phyloP scores from a whole-genome alignment of 2,888 invertebrate species.

The Cephus spinipes region DNA sequence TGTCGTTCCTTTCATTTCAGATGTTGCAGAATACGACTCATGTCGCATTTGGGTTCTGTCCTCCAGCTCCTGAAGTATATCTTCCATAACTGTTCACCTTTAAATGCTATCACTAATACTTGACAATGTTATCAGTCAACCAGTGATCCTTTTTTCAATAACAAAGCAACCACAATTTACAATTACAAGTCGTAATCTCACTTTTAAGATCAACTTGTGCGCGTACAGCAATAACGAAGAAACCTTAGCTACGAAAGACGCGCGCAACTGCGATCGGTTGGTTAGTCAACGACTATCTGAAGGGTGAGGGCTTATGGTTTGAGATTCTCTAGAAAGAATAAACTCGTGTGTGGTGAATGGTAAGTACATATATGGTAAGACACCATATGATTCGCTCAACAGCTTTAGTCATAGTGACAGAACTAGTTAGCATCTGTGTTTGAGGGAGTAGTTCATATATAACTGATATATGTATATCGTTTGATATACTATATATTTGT shows the following conservation, averaged over 20 bases:
- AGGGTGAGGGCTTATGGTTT: constrained; percentile 20
- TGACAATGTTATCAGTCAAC: not conserved
- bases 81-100: constrained; percentile 24
- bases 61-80: not conserved
- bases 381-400: not conserved
- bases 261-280: constrained; percentile 31
- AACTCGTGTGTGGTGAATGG: not conserved
- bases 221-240: constrained; percentile 15
- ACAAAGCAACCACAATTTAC: not conserved
- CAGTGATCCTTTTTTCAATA: not conserved
- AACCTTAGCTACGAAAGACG: constrained; percentile 32
- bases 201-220: not conserved
- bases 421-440: not conserved
- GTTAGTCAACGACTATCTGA: constrained; percentile 31
- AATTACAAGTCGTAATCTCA: not conserved
- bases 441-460: not conserved
- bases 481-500: not conserved
- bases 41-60: not conserved
- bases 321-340: constrained; percentile 11
- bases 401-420: not conserved
- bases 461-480: not conserved
- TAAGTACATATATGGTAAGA: not conserved
- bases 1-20: constrained; percentile 72
- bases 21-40: not conserved
- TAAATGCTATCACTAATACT: not conserved